These are phyloP conservation scores for Zygogramma bicolorata DNA, from an alignment of 2,888 invertebrate species.

Conservation along the genomic window DNA sequence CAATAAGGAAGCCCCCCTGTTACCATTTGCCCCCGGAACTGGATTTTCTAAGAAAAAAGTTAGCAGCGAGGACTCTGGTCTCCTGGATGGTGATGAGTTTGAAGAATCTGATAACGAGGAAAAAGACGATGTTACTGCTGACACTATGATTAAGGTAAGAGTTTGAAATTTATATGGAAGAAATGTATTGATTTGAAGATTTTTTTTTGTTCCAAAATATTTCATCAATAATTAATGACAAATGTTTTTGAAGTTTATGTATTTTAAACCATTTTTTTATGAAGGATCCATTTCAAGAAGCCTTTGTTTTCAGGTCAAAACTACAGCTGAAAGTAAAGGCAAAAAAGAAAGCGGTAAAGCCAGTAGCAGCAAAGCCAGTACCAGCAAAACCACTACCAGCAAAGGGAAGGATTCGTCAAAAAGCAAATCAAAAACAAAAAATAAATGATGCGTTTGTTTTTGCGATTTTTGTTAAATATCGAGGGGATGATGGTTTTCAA, in stretches of 20 bases:
- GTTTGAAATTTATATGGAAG: background rate
- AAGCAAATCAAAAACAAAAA: constrained; percentile 11
- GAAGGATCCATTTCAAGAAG: no score
- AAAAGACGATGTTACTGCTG: constrained; percentile 73
- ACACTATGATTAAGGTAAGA: constrained; percentile 83
- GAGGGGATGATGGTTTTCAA: background rate
- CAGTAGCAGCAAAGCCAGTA: constrained; percentile 37
- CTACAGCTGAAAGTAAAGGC: constrained; percentile 24
- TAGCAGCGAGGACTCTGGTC: constrained; percentile 60
- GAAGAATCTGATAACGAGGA: constrained; percentile 65
- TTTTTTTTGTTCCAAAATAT: background rate
- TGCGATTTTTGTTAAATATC: background rate
- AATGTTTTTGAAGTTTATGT: no score
- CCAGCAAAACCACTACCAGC: constrained; percentile 32
- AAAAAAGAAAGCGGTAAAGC: constrained; percentile 33
- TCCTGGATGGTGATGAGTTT: constrained; percentile 63
- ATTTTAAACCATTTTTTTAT: no score
- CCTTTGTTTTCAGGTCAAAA: constrained; percentile 33
- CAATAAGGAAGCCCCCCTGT: constrained; percentile 84
- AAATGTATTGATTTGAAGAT: background rate
- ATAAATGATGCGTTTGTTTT: background rate
- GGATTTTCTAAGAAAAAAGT: constrained; percentile 74
- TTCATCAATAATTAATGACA: no score
- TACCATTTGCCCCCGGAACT: constrained; percentile 81
- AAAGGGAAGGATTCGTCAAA: constrained; percentile 35